Evolutionary conservation across 2,113 vertebrate genomes (phyloP), one percentile per base, ranked within the genome.

Genomic region (Lepus timidus): DNA sequence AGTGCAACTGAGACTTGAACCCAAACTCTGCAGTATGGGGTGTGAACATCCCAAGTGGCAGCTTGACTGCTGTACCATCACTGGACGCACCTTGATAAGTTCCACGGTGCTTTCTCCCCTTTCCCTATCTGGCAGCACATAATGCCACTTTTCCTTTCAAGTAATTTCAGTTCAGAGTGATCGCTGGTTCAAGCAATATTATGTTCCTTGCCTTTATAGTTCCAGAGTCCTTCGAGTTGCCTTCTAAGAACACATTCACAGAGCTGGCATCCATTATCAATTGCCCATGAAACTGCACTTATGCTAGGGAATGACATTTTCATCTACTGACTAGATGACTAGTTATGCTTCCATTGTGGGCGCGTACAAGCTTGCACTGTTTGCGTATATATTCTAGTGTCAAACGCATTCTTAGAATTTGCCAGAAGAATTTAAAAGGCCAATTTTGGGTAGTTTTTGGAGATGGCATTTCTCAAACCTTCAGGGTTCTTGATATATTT

Each of bases 391-490:
- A 55, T 87, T 86, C 58, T 76, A 39, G 49, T 84, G 80, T 97
- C 83, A 96, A 67, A 9, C 67, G 31, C 27, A 65, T 79, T 74
- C 33, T 80, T 16, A 88, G 84, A 82, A 52, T 89, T 95, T 89
- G 25, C 51, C 76, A 74, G 64, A 88, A 92, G 29, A 87, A 76
- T 93, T 94, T 95, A 87, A 95, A 96, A 91, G 93, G 58, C 33
- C 49, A 86, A 7, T 65, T 29, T 87, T 87, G 55, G 68, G 70
- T 87, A 85, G 92, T 87, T 95, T 96, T 93, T 95, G 39, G 68
- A 93, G 68, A 88, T 91, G 64, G 36, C 33, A 94, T 93, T 95
- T 91, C 39, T 70, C 23, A 81, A 90, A 67, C 14, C 19, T 93
- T 88, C 23, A 39, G 64, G 17, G 33, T 90, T 81, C 44, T 85